Percentiles rank a stretch among this genome's conserved stretches.
phyloP scores from a whole-genome alignment of 2,888 invertebrate species.

The Tyria jacobaeae region DNA sequence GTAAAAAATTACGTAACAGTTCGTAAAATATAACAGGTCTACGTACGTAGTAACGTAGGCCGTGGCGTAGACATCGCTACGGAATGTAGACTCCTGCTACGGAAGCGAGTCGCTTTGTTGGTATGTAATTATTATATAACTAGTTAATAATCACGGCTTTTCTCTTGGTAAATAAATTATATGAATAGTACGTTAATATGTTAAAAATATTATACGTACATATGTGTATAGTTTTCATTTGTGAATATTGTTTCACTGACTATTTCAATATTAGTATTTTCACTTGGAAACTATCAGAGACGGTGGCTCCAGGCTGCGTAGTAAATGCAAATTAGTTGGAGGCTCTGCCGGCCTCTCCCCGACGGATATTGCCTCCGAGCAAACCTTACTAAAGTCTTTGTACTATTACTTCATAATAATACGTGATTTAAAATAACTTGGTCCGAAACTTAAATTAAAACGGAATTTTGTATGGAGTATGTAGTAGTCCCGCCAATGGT shows the following conservation, averaged over 20 bases:
- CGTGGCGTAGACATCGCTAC: constrained; percentile 35
- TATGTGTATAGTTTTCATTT: not conserved
- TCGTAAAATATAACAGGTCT: constrained; percentile 21
- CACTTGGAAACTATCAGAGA: constrained; percentile 2
- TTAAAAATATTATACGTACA: no score
- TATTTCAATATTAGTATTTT: not conserved
- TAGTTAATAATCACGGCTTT: not conserved
- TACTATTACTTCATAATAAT: constrained; percentile 16
- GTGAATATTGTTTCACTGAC: not conserved
- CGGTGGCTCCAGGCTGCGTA: constrained; percentile 24
- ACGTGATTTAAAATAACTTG: not conserved
- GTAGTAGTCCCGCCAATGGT: no score
- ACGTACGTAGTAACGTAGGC: constrained; percentile 34
- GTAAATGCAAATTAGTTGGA: constrained; percentile 39
- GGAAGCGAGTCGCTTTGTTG: not conserved
- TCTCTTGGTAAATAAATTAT: not conserved
- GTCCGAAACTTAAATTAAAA: no score
- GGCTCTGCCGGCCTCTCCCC: constrained; percentile 23
- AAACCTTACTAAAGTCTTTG: constrained; percentile 17
- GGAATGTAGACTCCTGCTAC: constrained; percentile 19
- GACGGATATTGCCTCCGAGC: constrained; percentile 36
- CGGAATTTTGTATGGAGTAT: no score
- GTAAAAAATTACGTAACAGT: no score
- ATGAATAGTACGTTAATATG: no score
- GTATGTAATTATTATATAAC: not conserved